A percentile compares a stretch with the other conserved stretches of the same genome.
Evolutionary conservation across 2,113 vertebrate genomes (phyloP).

Genomic region (Rhinolophus sinicus): DNA sequence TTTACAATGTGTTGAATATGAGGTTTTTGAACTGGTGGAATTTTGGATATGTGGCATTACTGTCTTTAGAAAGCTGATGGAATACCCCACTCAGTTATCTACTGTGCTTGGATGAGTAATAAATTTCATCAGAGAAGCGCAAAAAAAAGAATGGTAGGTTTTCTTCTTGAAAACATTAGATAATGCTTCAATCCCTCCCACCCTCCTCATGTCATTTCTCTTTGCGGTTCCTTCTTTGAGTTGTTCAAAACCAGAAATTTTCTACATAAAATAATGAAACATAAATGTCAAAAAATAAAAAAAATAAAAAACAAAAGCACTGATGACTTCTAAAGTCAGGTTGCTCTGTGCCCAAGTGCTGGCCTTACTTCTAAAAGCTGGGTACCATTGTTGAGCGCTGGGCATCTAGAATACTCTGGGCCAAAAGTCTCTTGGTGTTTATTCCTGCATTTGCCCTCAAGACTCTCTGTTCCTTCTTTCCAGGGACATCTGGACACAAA

Average conservation of each 20-base stretch:
- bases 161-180: not conserved
- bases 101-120: conserved; percentile 48
- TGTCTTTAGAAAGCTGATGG: conserved; percentile 60
- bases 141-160: conserved; percentile 52
- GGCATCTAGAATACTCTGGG: not conserved
- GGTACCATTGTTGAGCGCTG: not conserved
- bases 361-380: not conserved
- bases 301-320: not conserved
- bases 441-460: not conserved
- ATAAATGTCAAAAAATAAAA: not conserved
- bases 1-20: conserved; percentile 51
- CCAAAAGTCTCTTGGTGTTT: accelerated
- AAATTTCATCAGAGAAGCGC: conserved; percentile 35
- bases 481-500: not conserved
- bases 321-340: not conserved
- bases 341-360: not conserved
- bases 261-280: conserved; percentile 29
- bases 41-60: conserved; percentile 41
- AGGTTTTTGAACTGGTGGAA: conserved; percentile 29
- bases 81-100: conserved; percentile 54
- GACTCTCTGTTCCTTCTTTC: not conserved
- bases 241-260: conserved; percentile 55
- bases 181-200: not conserved
- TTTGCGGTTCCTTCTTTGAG: conserved; percentile 28
- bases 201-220: not conserved